A percentile compares a stretch with the other conserved stretches of the same genome.
Conservation (phyloP, 2,797 vertebrate genomes). For the Coccyzus lansbergi region DNA sequence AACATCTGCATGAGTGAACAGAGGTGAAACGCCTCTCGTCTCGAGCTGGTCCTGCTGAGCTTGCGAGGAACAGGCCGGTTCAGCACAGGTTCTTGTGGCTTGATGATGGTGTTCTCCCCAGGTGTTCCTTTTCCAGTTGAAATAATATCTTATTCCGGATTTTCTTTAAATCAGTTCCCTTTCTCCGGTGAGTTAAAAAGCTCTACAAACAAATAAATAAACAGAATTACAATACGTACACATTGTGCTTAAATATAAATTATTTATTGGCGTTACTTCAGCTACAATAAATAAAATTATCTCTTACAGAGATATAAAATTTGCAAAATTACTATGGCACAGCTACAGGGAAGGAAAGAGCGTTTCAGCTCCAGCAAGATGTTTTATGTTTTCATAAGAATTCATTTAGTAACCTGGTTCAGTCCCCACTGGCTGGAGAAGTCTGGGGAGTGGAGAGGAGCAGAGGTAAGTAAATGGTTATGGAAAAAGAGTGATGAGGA, state of each 20-base stretch:
- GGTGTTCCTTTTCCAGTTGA: not conserved
- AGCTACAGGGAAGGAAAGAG: not conserved
- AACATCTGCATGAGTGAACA: not conserved
- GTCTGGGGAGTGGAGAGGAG: not conserved
- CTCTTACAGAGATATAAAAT: not conserved
- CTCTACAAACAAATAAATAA: not conserved
- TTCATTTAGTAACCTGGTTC: not conserved
- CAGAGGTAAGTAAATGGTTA: not conserved
- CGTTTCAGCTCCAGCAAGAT: not conserved
- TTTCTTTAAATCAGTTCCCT: not conserved
- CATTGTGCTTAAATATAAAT: not conserved
- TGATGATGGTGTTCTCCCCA: not conserved
- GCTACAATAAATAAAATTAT: not conserved
- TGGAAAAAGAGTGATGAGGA: not conserved
- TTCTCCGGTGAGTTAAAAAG: not conserved
- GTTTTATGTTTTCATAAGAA: not conserved
- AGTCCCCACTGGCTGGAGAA: not conserved
- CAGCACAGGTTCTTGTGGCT: no score
- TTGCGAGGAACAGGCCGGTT: not conserved
- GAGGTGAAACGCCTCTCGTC: fast-evolving
- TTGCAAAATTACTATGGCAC: not conserved
- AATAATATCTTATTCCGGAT: not conserved
- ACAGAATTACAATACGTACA: not conserved
- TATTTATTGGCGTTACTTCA: not conserved
- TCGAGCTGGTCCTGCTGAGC: not conserved